Percentiles rank a stretch among this genome's conserved stretches.
phyloP scores from a whole-genome alignment of 2,113 vertebrate species.

The Crotalus helleri region DNA sequence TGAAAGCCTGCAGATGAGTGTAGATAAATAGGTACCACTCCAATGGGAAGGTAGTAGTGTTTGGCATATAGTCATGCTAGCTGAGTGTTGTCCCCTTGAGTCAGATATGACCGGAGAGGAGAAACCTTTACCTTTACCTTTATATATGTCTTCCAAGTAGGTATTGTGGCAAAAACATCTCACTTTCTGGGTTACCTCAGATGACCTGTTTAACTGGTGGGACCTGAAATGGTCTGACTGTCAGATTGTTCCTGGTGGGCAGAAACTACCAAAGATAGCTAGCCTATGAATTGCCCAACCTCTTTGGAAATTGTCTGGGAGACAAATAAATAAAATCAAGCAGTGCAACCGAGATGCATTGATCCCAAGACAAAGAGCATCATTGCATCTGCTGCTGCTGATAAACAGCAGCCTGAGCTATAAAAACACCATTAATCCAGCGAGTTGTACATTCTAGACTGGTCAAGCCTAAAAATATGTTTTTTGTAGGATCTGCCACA shows the following conservation, averaged over 20 bases:
- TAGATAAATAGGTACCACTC: not conserved
- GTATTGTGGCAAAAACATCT: not conserved
- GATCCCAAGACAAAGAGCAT: not conserved
- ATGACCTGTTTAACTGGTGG: not conserved
- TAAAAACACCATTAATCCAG: not conserved
- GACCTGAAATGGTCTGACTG: not conserved
- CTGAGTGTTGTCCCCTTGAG: not conserved
- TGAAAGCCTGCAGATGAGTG: not conserved
- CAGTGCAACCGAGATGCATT: not conserved
- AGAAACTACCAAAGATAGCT: not conserved
- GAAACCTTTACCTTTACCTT: not conserved
- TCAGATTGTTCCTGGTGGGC: not conserved
- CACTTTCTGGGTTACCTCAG: not conserved
- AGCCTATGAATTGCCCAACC: not conserved
- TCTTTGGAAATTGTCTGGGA: not conserved
- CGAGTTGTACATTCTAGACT: not conserved
- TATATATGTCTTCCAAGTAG: not conserved
- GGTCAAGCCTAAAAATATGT: not conserved
- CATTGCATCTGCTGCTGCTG: not conserved
- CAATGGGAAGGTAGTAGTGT: not conserved
- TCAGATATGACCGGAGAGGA: not conserved
- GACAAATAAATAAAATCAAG: not conserved
- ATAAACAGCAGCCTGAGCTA: not conserved
- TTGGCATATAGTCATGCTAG: not conserved
- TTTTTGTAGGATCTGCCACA: not conserved